A percentile compares a stretch with the other conserved stretches of the same genome.
phyloP scores from a whole-genome alignment of 2,888 invertebrate genomes.

The Luffia ferchaultella region DNA sequence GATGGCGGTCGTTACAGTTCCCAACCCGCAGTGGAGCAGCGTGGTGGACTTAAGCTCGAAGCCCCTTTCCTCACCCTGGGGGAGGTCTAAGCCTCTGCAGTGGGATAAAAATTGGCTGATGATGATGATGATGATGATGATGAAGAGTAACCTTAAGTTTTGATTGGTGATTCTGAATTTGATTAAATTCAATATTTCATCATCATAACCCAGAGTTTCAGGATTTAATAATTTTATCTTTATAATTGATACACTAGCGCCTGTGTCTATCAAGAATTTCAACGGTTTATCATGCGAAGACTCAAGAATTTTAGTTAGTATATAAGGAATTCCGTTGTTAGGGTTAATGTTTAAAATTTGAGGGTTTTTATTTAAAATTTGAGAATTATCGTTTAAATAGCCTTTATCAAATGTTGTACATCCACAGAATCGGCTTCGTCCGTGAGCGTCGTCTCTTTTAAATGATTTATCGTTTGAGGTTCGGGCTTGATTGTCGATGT shows the following conservation, averaged over 20 bases:
- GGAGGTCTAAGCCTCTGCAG: no score
- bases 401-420: background rate
- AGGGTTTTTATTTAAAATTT: no score
- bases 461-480: background rate
- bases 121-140: no score
- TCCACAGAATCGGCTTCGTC: background rate
- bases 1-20: no score
- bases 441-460: background rate
- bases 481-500: background rate
- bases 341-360: background rate
- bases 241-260: conserved; percentile 1
- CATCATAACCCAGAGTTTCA: no score
- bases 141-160: no score
- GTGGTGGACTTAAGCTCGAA: no score
- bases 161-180: no score
- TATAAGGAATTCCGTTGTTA: background rate
- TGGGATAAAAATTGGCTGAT: no score
- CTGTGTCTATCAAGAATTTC: conserved; percentile 1
- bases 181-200: no score
- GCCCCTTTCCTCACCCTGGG: no score
- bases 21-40: no score
- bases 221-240: background rate
- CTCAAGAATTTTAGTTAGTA: background rate
- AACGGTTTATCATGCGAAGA: background rate
- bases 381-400: background rate